Evolutionary conservation across 2,888 invertebrate genomes (phyloP), one percentile per base, ranked within the genome.

Genomic region (Drosophila cracens): DNA sequence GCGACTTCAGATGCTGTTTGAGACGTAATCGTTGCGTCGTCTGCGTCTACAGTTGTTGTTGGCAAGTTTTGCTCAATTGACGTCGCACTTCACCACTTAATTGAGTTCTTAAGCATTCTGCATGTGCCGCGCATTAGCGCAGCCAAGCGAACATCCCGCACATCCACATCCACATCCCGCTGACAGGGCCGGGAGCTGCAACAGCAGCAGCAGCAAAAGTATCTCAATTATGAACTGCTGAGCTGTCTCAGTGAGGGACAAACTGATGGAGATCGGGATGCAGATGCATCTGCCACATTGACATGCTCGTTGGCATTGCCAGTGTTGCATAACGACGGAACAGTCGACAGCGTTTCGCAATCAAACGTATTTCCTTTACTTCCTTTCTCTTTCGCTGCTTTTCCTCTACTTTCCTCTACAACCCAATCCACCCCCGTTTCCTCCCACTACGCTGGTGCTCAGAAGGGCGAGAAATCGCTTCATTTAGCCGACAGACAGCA

Each of bases 31-130:
- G 57, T 13, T 46, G 33, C n/a, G 51, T 29, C n/a, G 51, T 29
- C 46, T 60, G 48, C 25, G 25, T 49, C 16, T 52, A 43, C 18
- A 21, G 25, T 7, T 43, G 33, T 18, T 62, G 53, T 36, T 66
- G 56, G 40, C 27, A 29, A 54, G 62, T 40, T 70, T 61, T 57
- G 43, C 67, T 59, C 74, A 65, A 74, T 74, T 74, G 74, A 59
- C 64, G 71, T 70, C 53, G 76, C 73, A 62, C 62, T 68, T 82
- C 74, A 70, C 71, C 74, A 76, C 74, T 77, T 83, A 83, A 83
- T 83, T 81, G 81, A 81, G 83, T 83, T 83, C 83, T 79, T 79
- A 76, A 76, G 76, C 74, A 76, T 76, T 64, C 74, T 62, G 75
- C 81, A 80, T 72, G 77, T 74, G 69, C 58, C 69, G 49, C 74